Conservation (phyloP, 2,113 vertebrate genomes). For the Myocastor coypus region DNA sequence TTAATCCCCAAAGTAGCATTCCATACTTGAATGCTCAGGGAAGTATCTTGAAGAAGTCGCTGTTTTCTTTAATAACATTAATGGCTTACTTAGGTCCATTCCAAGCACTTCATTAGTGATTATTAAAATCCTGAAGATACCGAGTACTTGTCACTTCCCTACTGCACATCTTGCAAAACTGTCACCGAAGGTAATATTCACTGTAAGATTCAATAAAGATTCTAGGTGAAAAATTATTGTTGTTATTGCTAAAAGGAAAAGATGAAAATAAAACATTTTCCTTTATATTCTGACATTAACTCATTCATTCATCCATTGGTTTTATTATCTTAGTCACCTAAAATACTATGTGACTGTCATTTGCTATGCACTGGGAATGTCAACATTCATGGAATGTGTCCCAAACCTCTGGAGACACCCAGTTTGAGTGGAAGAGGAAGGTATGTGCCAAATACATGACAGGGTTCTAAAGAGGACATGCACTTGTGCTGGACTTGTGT, state of each 20-base stretch:
- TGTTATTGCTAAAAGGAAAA: neutral
- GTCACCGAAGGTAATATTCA: neutral
- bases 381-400: neutral
- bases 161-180: conserved; percentile 1
- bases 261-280: neutral
- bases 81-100: neutral
- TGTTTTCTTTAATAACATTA: neutral
- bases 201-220: neutral
- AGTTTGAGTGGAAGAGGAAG: neutral
- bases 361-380: neutral
- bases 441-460: neutral
- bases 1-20: neutral
- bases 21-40: neutral
- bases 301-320: neutral
- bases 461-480: neutral
- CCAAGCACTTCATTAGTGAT: conserved; percentile 32
- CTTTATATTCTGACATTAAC: neutral
- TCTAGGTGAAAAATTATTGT: neutral
- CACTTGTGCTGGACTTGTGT: rapidly evolving
- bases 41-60: conserved; percentile 22
- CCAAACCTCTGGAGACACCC: neutral
- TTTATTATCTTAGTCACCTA: neutral
- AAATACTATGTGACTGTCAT: neutral
- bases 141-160: neutral
- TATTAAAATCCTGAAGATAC: conserved; percentile 50